These are phyloP conservation scores for Anabacerthia variegaticeps DNA, from an alignment of 2,797 vertebrate genomes.

Conservation along the genomic window DNA sequence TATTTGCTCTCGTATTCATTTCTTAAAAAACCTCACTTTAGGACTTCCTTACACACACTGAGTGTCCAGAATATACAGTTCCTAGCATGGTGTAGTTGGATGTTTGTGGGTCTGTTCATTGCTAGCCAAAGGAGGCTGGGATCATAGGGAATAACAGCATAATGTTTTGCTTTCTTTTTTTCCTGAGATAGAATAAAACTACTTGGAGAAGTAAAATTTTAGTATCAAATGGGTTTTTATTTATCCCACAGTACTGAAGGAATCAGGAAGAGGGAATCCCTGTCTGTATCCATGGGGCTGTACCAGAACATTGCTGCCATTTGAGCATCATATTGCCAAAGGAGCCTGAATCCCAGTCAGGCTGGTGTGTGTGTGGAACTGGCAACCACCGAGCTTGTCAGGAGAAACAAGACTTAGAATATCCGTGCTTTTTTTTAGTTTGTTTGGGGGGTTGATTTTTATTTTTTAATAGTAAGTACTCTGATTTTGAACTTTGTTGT, in stretches of 20 bases:
- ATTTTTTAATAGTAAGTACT: background rate
- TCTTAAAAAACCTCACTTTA: background rate
- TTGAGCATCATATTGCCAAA: background rate
- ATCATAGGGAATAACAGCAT: background rate
- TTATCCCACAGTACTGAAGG: background rate
- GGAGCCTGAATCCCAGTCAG: background rate
- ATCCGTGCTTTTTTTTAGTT: background rate
- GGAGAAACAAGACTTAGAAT: background rate
- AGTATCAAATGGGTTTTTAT: background rate
- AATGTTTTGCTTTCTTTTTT: background rate
- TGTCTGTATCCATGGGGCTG: background rate
- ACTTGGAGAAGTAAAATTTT: background rate
- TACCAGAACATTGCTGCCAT: background rate
- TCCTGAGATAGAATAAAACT: background rate
- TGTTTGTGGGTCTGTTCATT: background rate
- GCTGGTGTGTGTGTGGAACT: background rate
- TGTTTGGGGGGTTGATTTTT: background rate
- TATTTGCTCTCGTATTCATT: background rate
- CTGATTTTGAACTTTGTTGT: background rate
- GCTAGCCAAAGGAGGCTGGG: background rate
- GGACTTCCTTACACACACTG: background rate
- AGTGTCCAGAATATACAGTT: background rate
- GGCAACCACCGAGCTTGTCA: background rate
- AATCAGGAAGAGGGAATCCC: background rate
- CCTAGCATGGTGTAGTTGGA: background rate